Conservation (phyloP, 2,797 vertebrate genomes). For the Decapterus maruadsi region DNA sequence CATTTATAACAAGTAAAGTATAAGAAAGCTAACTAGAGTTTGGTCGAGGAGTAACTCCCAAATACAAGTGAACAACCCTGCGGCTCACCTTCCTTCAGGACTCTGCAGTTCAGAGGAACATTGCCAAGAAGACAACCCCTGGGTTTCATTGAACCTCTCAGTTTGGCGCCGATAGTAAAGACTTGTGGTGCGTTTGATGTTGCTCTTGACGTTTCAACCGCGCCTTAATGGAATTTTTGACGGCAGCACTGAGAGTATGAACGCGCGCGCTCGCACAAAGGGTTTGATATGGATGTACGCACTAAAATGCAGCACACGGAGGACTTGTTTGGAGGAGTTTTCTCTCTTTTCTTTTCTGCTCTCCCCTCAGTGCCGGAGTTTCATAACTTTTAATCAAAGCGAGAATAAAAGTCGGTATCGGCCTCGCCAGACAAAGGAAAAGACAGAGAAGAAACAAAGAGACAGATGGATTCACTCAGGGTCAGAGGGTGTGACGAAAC, state of each 20-base stretch:
- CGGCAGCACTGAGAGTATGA: conserved; percentile 22
- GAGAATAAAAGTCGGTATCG: conserved; percentile 23
- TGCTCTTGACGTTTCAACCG: conserved; percentile 51
- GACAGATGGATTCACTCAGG: not conserved
- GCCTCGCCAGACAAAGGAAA: not conserved
- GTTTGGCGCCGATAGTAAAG: conserved; percentile 5
- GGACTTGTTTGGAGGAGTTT: conserved; percentile 4
- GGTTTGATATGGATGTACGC: not conserved
- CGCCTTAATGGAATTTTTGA: conserved; percentile 67
- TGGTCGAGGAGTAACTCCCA: not conserved
- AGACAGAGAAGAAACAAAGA: not conserved
- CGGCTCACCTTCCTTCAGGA: not conserved
- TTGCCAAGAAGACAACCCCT: conserved; percentile 35
- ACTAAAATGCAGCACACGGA: not conserved
- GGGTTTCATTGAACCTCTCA: conserved; percentile 13
- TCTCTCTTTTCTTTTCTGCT: not conserved
- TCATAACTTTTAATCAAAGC: conserved; percentile 43
- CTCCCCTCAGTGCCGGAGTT: not conserved
- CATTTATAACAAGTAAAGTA: not conserved
- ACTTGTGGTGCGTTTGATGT: conserved; percentile 14
- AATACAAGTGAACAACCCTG: not conserved
- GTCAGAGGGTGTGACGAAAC: not conserved
- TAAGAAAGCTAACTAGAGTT: not conserved
- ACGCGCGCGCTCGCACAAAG: not conserved
- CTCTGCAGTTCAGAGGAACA: conserved; percentile 19